Base-by-base conservation (phyloP, 2,113 vertebrate genomes). In the Andinoacara biseriatus region DNA sequence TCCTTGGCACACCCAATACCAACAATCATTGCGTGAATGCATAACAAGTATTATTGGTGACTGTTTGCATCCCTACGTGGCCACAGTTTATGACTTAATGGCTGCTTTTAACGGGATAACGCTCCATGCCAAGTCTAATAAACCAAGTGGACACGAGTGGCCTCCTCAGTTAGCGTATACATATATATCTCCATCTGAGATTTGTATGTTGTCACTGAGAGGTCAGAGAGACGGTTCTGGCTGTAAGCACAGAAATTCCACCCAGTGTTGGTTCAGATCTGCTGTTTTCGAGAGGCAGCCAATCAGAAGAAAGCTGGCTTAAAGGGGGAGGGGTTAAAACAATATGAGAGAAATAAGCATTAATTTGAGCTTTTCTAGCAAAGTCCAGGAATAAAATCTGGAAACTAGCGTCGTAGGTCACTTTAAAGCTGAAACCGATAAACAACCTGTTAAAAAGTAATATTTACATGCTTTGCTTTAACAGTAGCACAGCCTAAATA, bases 381-480 rank as follows among this genome's bases (percentile, higher is more conserved):
- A 15, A 52, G 3, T 52, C 24, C 29, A 54, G 20, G 5, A 72
- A 54, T 52, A 31, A 72, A 52, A 72, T 0, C 31, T 72, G 67
- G 46, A 72, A 72, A 52, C 17, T 31, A 0, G 1, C 29, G 13
- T 52, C 2, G 20, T 3, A 13, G 2, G 2, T 69, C 15, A 10
- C 49, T 14, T 52, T 72, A 72, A 72, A 52, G 31, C 67, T 3
- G 10, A 18, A 54, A 72, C 46, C 5, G 52, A 4, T 72, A 54
- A 49, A 52, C 2, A 31, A 31, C 24, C 0, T 2, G 40, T 31
- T 18, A 52, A 31, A 1, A 17, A 18, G 31, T 20, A 13, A 3
- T 52, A 2, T 72, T 52, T 52, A 24, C 20, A 72, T 52, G 24
- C 20, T 2, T 15, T 5, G 17, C n/a, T 4, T 20, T n/a, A 18